Evolutionary conservation across 2,888 invertebrate species (phyloP).

Genomic region (Tipula unca): DNA sequence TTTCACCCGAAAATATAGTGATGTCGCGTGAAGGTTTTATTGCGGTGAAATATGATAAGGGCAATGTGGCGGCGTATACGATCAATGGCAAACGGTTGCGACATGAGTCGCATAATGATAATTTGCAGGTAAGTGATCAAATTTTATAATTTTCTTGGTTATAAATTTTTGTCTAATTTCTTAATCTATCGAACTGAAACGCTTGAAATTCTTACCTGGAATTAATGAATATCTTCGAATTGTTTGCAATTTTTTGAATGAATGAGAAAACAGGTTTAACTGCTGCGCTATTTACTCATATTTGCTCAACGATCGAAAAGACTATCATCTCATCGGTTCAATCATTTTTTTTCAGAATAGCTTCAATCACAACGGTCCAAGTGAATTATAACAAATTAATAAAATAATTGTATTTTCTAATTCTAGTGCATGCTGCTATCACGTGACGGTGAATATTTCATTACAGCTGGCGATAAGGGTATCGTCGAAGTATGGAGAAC

Average conservation of each 20-base stretch:
- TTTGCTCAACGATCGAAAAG: too few species aligned
- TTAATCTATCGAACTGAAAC: too few species aligned
- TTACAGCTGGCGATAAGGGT: conserved; percentile 94
- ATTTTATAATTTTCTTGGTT: background rate
- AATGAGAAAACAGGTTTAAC: too few species aligned
- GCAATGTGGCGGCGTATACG: conserved; percentile 88
- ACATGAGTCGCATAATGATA: conserved; percentile 88
- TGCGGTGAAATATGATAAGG: conserved; percentile 86
- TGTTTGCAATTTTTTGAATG: too few species aligned
- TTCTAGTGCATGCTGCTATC: conserved; percentile 79
- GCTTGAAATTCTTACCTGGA: too few species aligned
- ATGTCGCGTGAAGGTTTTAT: conserved; percentile 95
- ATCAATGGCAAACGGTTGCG: conserved; percentile 86
- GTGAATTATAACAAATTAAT: too few species aligned
- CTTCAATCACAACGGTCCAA: too few species aligned
- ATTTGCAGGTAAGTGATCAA: conserved; percentile 67
- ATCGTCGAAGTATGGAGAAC: conserved; percentile 98
- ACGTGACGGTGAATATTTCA: conserved; percentile 97
- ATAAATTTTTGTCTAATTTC: too few species aligned
- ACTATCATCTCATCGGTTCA: too few species aligned
- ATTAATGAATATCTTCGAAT: too few species aligned
- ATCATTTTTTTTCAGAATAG: too few species aligned
- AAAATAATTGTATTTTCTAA: conserved; percentile 21
- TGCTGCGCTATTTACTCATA: too few species aligned
- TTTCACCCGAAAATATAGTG: conserved; percentile 76